phyloP scores from a whole-genome alignment of 2,888 invertebrate species.

The Epinotia ramella region DNA sequence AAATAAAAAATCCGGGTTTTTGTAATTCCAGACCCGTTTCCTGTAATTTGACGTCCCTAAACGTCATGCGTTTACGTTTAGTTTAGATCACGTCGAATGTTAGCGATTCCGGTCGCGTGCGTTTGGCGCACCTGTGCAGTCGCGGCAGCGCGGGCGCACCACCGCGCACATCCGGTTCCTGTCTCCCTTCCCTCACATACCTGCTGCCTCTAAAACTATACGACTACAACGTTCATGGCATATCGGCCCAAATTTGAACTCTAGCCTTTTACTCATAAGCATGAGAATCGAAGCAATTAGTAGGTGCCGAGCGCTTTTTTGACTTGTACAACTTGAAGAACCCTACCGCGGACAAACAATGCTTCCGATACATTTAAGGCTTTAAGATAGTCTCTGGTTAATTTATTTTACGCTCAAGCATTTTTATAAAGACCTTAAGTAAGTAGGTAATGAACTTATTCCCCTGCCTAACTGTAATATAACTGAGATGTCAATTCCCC shows the following conservation, averaged over 20 bases:
- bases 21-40: conserved; percentile 4
- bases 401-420: background rate
- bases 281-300: background rate
- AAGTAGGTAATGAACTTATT: background rate
- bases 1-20: background rate
- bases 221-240: background rate
- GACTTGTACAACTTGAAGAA: conserved; percentile 48
- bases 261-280: background rate
- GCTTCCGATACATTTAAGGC: conserved; percentile 53
- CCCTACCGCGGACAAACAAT: conserved; percentile 54
- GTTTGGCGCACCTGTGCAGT: conserved; percentile 63
- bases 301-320: background rate
- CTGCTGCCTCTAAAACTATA: conserved; percentile 5
- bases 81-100: conserved; percentile 62
- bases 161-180: conserved; percentile 77
- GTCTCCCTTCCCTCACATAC: conserved; percentile 57
- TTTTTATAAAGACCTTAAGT: background rate
- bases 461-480: background rate
- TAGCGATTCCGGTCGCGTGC: conserved; percentile 61
- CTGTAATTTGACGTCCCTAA: conserved; percentile 41
- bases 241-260: background rate
- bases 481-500: too few species aligned
- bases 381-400: conserved; percentile 13
- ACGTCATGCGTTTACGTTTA: conserved; percentile 59
- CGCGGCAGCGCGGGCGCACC: conserved; percentile 56